Evolutionary conservation across 2,797 vertebrate genomes (phyloP).

Genomic region (Menidia menidia): DNA sequence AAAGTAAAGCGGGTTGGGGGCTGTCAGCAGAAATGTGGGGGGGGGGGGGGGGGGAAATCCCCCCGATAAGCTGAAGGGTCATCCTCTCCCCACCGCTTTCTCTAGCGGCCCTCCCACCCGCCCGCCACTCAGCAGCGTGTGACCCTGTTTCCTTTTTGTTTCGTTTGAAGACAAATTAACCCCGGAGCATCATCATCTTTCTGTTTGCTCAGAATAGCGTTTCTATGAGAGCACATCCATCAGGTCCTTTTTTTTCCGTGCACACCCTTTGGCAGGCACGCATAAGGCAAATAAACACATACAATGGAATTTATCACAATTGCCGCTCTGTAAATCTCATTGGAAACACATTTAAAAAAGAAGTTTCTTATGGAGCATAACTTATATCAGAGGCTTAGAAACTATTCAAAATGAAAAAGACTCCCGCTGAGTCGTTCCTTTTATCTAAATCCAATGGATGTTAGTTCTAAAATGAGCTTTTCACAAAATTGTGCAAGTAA

Average conservation of each 20-base stretch:
- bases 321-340: constrained; percentile 15
- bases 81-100: constrained; percentile 6
- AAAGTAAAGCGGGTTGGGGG: constrained; percentile 16
- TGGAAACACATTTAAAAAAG: not conserved
- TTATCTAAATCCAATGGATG: not conserved
- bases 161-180: constrained; percentile 17
- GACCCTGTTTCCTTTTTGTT: constrained; percentile 22
- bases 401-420: not conserved
- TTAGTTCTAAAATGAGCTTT: not conserved
- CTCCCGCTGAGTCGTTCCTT: not conserved
- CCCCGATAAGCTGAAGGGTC: not conserved
- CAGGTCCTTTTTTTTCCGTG: constrained; percentile 10
- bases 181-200: not conserved
- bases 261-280: constrained; percentile 24
- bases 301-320: constrained; percentile 31
- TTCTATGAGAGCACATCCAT: not conserved
- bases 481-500: not conserved
- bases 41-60: constrained; percentile 12
- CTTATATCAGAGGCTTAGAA: not conserved
- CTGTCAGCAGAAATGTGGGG: constrained; percentile 12
- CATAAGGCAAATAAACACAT: constrained; percentile 16
- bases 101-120: too few relatives aligned
- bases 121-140: constrained; percentile 15
- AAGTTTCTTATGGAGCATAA: too few relatives aligned
- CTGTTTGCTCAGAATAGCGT: constrained; percentile 13